A percentile compares a stretch with the other conserved stretches of the same genome.
Conservation (phyloP, 2,113 vertebrate species). For the Hydrolagus affinis region DNA sequence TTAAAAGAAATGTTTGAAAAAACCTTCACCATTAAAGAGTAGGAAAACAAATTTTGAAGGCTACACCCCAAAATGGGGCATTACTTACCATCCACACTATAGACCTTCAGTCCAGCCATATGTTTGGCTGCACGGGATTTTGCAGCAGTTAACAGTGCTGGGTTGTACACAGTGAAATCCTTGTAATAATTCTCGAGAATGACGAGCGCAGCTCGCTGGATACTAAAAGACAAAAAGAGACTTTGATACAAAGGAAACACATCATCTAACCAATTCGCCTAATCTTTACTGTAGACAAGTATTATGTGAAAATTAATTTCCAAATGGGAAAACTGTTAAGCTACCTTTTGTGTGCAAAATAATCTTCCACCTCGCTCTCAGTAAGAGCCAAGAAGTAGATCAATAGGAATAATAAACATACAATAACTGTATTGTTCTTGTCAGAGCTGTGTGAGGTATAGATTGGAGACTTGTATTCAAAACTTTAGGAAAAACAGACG, state of each 20-base stretch:
- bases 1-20: too few relatives aligned
- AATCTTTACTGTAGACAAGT: neutral
- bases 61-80: neutral
- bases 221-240: constrained; percentile 51
- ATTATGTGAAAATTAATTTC: neutral
- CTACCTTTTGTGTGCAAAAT: too few relatives aligned
- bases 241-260: neutral
- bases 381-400: too few relatives aligned
- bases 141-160: constrained; percentile 72
- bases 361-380: too few relatives aligned
- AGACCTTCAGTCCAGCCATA: constrained; percentile 84
- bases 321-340: neutral
- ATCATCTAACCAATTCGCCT: neutral
- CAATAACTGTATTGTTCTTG: too few relatives aligned
- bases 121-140: constrained; percentile 80
- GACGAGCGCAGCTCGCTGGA: constrained; percentile 83
- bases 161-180: constrained; percentile 86
- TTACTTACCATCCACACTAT: constrained; percentile 82
- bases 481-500: neutral
- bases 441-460: too few relatives aligned
- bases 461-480: neutral
- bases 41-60: neutral
- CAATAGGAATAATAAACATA: too few relatives aligned
- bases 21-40: too few relatives aligned
- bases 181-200: constrained; percentile 89